Base-by-base conservation (phyloP, 92 coral and sea anemone species). In the Diadumene lineata region DNA sequence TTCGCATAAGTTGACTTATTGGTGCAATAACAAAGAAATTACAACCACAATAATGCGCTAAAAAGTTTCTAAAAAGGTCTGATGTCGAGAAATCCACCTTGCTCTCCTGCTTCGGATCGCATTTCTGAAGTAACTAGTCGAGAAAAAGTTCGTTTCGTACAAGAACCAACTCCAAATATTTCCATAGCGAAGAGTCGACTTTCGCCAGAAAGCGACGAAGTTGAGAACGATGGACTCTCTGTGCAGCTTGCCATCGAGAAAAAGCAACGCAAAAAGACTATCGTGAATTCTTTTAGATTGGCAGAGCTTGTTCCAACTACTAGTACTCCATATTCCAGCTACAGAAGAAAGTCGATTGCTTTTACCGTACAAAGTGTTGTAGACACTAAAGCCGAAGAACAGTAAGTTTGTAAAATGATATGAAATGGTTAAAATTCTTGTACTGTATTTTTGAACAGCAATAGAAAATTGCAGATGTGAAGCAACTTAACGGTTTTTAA, bases 211-310 rank as follows among this genome's bases (percentile, higher is more conserved):
- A 81, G 67, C 75, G 81, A 72, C n/a, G 87, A 69, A 51, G 78
- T 68, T 16, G 87, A 84, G 29, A 69, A 43, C 29, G 86, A 72
- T 72, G 82, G 43, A 58, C 83, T 82, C 31, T 79, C 69, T 75
- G 87, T 64, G 68, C 93, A 91, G 56, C 82, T 82, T 28, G 86
- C 82, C 32, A 70, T 80, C 60, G 99, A 96, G 72, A 81, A 82
- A 34, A 90, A 82, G 24, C 81, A 73, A 43, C 82, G 96, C 53
- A 84, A 82, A 50, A 96, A 92, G 34, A 90, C 93, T 6, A 92
- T 96, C 15, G 97, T 96, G 17, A 84, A 90, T 65, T 92, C 99
- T 24, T 96, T 96, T 76, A 93, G 97, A 21, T 81, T 96, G n/a
- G 97, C 91, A 43, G 97, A 96, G 76, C 85, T 96, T 27, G 86